Evolutionary conservation across 2,888 invertebrate species (phyloP), one percentile per base, ranked within the genome.

Genomic region (Eilema caniola): DNA sequence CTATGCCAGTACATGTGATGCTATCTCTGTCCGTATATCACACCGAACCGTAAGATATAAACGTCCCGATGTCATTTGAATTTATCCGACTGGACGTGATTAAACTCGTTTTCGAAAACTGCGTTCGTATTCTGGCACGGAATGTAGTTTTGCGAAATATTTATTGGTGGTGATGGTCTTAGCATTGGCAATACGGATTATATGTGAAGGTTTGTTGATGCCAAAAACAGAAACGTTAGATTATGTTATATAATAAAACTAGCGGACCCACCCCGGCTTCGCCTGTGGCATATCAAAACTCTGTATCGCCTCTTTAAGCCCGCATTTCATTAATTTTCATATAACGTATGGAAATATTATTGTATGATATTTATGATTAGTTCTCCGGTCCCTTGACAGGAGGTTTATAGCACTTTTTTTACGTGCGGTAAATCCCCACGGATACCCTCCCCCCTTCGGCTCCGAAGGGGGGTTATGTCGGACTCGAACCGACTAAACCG

Each of bases 1-100:
- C 83, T 73, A 79, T 82, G 86, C 84, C 84, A 86, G 82, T 83
- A 71, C 47, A 53, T 77, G 70, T 71, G 75, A 82, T 79, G 72
- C 64, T 78, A 80, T 82, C 77, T 57, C 60, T 64, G 63, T 53
- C 24, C 57, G 53, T 72, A 53, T 71, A 65, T 84, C 73, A 81
- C 83, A 83, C 81, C 78, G 79, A 41, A 56, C 24, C 7, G 56
- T 61, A 12, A 16, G 16, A 23, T 61, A 47, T 59, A 65, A 60
- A 28, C 8, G 41, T 61, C 31, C 23, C 16, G 2, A 61, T 62
- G n/a, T 23, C 23, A 53, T 53, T 62, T 23, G 23, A 47, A 62
- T 67, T 62, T 67, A 62, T 62, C 28, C 31, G 31, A 47, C 3
- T 31, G 28, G 12, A 31, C 61, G 33, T 47, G 28, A 23, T 31